Conservation (phyloP, 2,888 invertebrate species). For the Dasypolia templi region DNA sequence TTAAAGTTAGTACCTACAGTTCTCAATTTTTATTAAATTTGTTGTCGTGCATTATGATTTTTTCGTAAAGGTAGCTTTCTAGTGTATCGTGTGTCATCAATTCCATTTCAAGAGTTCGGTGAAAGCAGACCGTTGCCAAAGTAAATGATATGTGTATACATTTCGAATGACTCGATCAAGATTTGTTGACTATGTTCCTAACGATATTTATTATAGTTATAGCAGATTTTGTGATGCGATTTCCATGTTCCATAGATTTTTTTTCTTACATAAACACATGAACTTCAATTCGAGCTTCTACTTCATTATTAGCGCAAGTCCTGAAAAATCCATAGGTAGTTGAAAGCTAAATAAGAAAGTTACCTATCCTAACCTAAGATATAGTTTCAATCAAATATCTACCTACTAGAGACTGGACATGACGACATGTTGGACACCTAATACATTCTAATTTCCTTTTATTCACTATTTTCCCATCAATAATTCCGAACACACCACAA, state of each 20-base stretch:
- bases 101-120: constrained; percentile 69
- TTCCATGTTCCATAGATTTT: not conserved
- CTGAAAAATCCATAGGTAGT: not conserved
- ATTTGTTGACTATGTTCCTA: constrained; percentile 22
- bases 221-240: not conserved
- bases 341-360: not conserved
- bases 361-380: not conserved
- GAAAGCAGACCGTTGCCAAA: constrained; percentile 73
- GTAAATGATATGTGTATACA: constrained; percentile 30
- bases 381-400: not conserved
- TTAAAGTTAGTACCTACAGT: not conserved
- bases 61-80: constrained; percentile 69
- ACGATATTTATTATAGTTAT: not conserved
- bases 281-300: not conserved
- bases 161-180: constrained; percentile 39
- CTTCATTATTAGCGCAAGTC: not conserved
- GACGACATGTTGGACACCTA: not conserved
- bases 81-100: constrained; percentile 73
- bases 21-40: not conserved
- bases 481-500: constrained; percentile 2
- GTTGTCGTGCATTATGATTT: constrained; percentile 36
- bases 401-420: not conserved
- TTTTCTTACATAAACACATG: not conserved
- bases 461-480: constrained; percentile 30
- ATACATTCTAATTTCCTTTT: constrained; percentile 36